These are phyloP conservation scores for Tinea trinotella DNA, from an alignment of 2,888 invertebrate genomes.

Conservation along the genomic window DNA sequence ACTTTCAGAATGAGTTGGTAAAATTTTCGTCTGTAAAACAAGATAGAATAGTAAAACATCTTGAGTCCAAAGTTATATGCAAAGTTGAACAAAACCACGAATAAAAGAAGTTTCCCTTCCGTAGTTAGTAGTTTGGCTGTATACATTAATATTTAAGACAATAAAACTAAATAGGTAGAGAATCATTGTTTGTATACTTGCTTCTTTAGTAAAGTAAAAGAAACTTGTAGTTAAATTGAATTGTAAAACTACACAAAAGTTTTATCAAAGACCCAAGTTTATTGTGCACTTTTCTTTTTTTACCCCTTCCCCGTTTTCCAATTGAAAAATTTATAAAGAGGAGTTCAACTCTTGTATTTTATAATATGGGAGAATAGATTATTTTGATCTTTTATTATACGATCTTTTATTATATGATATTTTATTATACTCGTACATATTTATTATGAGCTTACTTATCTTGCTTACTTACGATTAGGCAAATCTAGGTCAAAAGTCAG, in stretches of 20 bases:
- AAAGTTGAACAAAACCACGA: not conserved
- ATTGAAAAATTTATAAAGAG: too few relatives aligned
- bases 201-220: not conserved
- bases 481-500: too few relatives aligned
- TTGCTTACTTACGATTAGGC: too few relatives aligned
- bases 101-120: not conserved
- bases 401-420: too few relatives aligned
- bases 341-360: too few relatives aligned
- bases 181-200: not conserved
- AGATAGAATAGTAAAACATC: not conserved
- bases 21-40: too few relatives aligned
- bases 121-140: not conserved
- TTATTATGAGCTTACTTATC: too few relatives aligned
- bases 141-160: not conserved
- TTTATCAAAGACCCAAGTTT: conserved; percentile 12
- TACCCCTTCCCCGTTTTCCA: not conserved
- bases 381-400: too few relatives aligned
- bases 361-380: too few relatives aligned
- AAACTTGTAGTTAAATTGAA: conserved; percentile 4
- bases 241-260: conserved; percentile 6
- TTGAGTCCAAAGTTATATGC: not conserved
- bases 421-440: too few relatives aligned
- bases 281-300: conserved; percentile 2
- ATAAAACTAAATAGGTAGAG: not conserved
- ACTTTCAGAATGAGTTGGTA: too few relatives aligned